Conservation (phyloP, 1,140 invertebrate genomes). For the Oppia nitens region DNA sequence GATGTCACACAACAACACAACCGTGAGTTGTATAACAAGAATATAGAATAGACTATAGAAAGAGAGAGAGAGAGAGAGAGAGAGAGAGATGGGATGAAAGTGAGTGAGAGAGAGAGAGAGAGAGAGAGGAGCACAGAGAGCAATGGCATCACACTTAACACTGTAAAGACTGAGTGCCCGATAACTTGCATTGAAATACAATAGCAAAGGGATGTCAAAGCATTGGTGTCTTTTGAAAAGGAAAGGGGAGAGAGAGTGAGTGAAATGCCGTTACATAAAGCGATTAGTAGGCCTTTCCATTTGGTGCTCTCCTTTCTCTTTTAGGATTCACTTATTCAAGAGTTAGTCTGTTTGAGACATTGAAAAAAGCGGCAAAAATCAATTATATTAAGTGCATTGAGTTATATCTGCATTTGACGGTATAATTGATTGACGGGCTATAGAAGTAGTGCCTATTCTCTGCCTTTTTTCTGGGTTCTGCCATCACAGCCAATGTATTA, state of each 20-base stretch:
- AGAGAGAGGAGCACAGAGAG: too few species aligned
- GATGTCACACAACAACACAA: neutral
- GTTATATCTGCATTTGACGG: neutral
- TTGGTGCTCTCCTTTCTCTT: too few species aligned
- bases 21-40: neutral
- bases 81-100: neutral
- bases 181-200: too few species aligned
- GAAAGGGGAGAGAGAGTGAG: neutral
- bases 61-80: neutral
- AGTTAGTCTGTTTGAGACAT: neutral
- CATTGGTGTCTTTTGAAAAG: neutral
- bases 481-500: too few species aligned
- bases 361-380: neutral
- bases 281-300: too few species aligned
- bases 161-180: too few species aligned
- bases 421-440: neutral
- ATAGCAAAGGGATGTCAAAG: too few species aligned
- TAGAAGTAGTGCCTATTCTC: neutral
- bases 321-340: neutral
- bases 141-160: too few species aligned
- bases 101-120: too few species aligned
- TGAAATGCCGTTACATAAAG: neutral
- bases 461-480: neutral
- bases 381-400: neutral
- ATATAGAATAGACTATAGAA: neutral